Evolutionary conservation across 2,113 vertebrate genomes (phyloP), one percentile per base, ranked within the genome.

Genomic region (Artemisiospiza belli): DNA sequence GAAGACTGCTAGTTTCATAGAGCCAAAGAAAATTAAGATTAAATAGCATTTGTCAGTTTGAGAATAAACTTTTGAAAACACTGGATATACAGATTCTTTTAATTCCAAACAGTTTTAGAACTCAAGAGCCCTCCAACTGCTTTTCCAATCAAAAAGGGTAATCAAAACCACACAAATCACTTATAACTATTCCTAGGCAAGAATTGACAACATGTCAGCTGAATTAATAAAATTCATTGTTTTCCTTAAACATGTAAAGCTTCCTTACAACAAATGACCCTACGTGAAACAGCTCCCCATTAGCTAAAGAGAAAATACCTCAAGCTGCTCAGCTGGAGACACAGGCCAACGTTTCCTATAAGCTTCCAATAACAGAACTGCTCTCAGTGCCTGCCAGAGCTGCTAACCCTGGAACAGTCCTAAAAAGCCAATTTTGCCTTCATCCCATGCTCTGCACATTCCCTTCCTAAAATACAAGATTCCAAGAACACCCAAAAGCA

Each of bases 61-160:
- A 92, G 81, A 93, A 82, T 79, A 97, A 97, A 95, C 68, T 87
- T 92, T 62, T 66, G 72, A 88, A 92, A 94, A 86, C 59, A 92
- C 59, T 96, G 61, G 90, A 90, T 94, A 96, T 52, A 95, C 33
- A 83, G 80, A 97, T 96, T 96, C 91, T 75, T 96, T 79, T 92
- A 94, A 97, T 96, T 94, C 95, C 91, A 97, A 96, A 93, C 63
- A 76, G 83, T 92, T 97, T 94, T 80, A 95, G 92, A 92, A 96
- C 96, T 82, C 92, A 63, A 89, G 91, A 95, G 64, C 91, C 86
- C 66, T 92, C 94, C 69, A 91, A 96, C 83, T 96, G 94, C 95
- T 96, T 97, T 97, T 97, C 95, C 86, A 95, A 94, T 96, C 96
- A 97, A 95, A 92, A 86, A 94, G 44, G 64, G 79, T 83, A 95